Percentiles rank a stretch among this genome's conserved stretches.
Conservation (phyloP, 2,113 vertebrate genomes). For the Taxidea taxus region DNA sequence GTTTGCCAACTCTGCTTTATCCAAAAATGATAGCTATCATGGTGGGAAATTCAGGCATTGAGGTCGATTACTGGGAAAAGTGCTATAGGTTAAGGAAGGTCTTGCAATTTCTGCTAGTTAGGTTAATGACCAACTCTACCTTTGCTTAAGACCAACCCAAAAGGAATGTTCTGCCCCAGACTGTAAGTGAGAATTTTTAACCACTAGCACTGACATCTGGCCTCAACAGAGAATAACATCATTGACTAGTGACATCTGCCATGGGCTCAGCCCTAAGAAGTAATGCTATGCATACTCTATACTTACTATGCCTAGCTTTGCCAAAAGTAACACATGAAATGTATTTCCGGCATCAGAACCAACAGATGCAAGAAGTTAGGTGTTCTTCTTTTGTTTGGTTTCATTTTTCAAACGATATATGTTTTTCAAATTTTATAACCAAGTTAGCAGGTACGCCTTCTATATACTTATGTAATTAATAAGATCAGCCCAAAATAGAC, state of each 20-base stretch:
- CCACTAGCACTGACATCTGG: neutral
- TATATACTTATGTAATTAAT: neutral
- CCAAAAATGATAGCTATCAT: neutral
- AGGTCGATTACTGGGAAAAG: neutral
- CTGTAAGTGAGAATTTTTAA: neutral
- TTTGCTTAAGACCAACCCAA: neutral
- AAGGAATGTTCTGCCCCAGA: neutral
- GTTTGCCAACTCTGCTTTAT: neutral
- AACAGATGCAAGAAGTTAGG: neutral
- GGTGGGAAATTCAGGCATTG: neutral
- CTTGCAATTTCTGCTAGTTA: neutral
- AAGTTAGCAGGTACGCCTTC: neutral
- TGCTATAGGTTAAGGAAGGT: neutral
- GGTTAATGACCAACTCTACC: neutral
- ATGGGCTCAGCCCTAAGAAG: neutral
- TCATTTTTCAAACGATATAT: neutral
- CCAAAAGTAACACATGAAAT: neutral
- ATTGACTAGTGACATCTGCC: neutral
- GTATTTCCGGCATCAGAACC: neutral
- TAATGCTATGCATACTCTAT: neutral
- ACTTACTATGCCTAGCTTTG: neutral
- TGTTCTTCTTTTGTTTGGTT: neutral
- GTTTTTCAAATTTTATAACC: constrained; percentile 3
- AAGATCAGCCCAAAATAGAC: constrained; percentile 34
- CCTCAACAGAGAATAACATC: neutral